Conservation (phyloP, 2,888 invertebrate species). For the Hemicrepidius hirtus region DNA sequence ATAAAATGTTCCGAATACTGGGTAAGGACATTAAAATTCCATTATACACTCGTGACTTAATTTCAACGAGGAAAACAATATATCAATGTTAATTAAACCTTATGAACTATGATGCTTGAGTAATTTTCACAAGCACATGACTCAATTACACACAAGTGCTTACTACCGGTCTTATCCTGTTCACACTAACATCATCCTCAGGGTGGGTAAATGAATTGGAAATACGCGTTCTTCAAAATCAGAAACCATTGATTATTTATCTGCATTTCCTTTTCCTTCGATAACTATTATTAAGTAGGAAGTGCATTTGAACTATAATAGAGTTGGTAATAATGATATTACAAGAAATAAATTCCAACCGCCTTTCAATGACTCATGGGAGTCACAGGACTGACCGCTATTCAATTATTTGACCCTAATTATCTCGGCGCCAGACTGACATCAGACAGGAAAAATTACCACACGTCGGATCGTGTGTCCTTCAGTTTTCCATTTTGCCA, state of each 20-base stretch:
- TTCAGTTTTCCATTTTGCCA: conserved; percentile 14
- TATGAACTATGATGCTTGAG: too few relatives aligned
- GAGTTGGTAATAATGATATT: neutral
- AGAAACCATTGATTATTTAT: too few relatives aligned
- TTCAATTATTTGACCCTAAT: conserved; percentile 62
- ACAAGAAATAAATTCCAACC: conserved; percentile 10
- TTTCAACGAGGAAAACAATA: too few relatives aligned
- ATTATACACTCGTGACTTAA: too few relatives aligned
- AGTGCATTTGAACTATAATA: neutral
- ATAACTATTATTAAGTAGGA: neutral
- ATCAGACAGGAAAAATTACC: conserved; percentile 48
- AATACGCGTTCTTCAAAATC: neutral
- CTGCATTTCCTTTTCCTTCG: too few relatives aligned
- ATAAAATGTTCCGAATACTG: too few relatives aligned
- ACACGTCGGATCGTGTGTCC: conserved; percentile 31
- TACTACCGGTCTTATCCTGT: conserved; percentile 11
- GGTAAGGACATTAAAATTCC: too few relatives aligned
- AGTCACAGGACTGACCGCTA: conserved; percentile 53
- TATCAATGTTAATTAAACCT: too few relatives aligned
- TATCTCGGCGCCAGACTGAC: conserved; percentile 61
- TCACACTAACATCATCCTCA: neutral
- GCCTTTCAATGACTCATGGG: conserved; percentile 33
- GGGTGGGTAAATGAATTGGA: neutral
- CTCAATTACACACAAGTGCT: neutral
- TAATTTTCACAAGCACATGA: too few relatives aligned